Evolutionary conservation across 92 coral and sea anemone genomes (phyloP).

Genomic region (Phenganax marumi): DNA sequence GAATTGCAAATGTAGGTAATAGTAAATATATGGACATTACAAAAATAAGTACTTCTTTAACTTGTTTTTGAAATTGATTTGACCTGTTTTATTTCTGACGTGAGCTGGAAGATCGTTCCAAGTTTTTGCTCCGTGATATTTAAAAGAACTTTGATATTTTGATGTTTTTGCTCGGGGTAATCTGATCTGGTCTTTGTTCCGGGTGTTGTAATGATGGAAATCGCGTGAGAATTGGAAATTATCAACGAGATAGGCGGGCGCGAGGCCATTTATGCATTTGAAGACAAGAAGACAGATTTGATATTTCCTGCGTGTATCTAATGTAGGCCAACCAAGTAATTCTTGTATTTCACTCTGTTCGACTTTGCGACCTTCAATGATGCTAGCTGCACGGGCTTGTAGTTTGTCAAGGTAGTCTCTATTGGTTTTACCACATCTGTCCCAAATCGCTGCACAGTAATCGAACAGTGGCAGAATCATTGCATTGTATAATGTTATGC

Average conservation of each 20-base stretch:
- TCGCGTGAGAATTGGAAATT: not conserved
- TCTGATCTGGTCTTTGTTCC: no score
- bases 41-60: no score
- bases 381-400: constrained; percentile 11
- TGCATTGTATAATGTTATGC: constrained; percentile 50
- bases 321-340: constrained; percentile 1
- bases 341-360: not conserved
- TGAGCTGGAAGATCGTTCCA: no score
- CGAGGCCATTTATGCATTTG: not conserved
- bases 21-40: no score
- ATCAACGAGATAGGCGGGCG: not conserved
- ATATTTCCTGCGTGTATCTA: not conserved
- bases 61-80: no score
- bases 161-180: no score
- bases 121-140: no score
- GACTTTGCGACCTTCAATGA: constrained; percentile 19
- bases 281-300: not conserved
- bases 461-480: constrained; percentile 40
- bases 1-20: no score
- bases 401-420: constrained; percentile 12
- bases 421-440: constrained; percentile 18
- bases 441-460: constrained; percentile 28
- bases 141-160: no score
- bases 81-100: no score
- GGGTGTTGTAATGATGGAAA: not conserved